These are phyloP conservation scores for Pontoporia blainvillei DNA, from an alignment of 2,113 vertebrate species.

Conservation along the genomic window DNA sequence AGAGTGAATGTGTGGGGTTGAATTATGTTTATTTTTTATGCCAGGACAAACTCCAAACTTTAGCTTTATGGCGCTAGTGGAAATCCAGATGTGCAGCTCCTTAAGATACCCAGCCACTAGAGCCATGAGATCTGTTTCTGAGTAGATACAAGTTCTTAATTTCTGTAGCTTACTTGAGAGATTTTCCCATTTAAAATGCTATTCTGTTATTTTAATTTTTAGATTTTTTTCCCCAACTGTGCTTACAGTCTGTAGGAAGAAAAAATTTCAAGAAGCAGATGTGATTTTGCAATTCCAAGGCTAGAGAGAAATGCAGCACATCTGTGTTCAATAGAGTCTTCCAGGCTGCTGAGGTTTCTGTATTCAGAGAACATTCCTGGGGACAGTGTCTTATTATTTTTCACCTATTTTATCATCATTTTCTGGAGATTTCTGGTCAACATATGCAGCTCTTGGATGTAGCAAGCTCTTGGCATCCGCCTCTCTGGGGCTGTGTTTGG, in stretches of 20 bases:
- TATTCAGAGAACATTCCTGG: neutral
- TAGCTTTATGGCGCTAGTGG: neutral
- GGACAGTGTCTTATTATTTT: too few species aligned
- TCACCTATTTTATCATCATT: neutral
- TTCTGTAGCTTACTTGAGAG: neutral
- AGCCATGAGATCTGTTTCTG: neutral
- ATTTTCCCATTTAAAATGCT: neutral
- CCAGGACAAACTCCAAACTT: neutral
- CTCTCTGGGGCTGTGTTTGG: too few species aligned
- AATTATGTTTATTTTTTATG: neutral
- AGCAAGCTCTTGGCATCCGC: rapidly evolving
- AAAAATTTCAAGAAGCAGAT: neutral
- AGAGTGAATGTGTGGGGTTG: neutral
- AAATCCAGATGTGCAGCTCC: neutral
- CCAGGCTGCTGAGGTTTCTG: rapidly evolving
- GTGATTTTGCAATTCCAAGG: neutral
- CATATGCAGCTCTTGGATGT: neutral
- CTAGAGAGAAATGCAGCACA: rapidly evolving
- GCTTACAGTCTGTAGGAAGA: neutral
- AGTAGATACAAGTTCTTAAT: neutral
- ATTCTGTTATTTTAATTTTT: neutral
- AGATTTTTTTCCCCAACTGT: neutral
- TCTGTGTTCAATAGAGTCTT: neutral
- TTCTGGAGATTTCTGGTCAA: neutral
- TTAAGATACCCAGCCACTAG: rapidly evolving